Conservation (phyloP, 2,113 vertebrate species). For the Gracilinanus agilis region DNA sequence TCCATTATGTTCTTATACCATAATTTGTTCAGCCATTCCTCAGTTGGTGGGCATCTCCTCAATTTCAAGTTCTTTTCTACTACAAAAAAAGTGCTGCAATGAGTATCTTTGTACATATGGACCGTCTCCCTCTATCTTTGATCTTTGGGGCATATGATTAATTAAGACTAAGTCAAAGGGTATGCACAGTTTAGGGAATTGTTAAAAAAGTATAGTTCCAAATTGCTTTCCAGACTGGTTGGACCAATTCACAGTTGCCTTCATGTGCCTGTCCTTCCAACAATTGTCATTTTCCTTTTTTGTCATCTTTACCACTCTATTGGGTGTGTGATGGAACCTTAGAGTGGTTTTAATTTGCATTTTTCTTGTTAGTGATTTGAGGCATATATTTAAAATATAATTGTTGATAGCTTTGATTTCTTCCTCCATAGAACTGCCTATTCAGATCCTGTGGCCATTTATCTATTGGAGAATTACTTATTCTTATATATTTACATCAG, state of each 20-base stretch:
- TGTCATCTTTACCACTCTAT: not conserved
- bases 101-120: not conserved
- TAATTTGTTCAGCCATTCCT: not conserved
- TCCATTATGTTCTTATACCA: not conserved
- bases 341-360: not conserved
- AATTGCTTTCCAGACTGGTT: not conserved
- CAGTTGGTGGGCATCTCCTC: not conserved
- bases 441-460: too few relatives aligned
- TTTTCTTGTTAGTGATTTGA: not conserved
- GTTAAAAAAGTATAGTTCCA: not conserved
- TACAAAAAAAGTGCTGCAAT: not conserved
- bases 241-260: not conserved
- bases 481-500: too few relatives aligned
- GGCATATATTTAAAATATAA: not conserved
- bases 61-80: not conserved
- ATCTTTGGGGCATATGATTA: not conserved
- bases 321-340: not conserved
- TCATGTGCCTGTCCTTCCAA: not conserved
- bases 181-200: not conserved
- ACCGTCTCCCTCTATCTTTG: not conserved
- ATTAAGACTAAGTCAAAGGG: not conserved
- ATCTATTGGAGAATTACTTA: too few relatives aligned
- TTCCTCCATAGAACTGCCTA: not conserved
- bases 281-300: not conserved
- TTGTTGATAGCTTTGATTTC: not conserved